phyloP scores from a whole-genome alignment of 2,888 invertebrate species.

The Penaeus monodon region DNA sequence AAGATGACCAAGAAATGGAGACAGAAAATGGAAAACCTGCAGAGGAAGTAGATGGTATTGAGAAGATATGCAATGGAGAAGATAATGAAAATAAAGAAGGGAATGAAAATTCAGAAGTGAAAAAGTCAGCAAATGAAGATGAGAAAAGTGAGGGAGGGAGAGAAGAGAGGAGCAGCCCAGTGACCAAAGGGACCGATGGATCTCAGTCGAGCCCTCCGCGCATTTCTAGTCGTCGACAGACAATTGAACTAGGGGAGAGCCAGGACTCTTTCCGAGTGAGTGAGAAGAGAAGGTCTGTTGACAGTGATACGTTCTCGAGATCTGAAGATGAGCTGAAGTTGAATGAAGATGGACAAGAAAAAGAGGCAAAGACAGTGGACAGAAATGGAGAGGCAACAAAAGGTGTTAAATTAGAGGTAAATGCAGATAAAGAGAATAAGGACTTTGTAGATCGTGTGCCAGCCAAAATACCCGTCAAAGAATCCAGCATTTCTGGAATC shows the following conservation, averaged over 20 bases:
- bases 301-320: constrained; percentile 32
- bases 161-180: neutral
- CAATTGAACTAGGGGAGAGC: constrained; percentile 62
- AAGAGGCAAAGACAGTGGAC: neutral
- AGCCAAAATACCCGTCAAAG: neutral
- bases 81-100: constrained; percentile 12
- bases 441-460: neutral
- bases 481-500: neutral
- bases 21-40: neutral
- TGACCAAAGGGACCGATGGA: constrained; percentile 3
- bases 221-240: constrained; percentile 49
- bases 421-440: neutral
- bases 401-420: neutral
- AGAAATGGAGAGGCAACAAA: neutral
- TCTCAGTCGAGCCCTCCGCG: constrained; percentile 13
- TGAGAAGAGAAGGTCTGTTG: constrained; percentile 49
- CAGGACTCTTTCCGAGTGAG: constrained; percentile 60
- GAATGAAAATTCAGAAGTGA: neutral
- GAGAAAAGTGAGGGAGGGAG: constrained; percentile 9
- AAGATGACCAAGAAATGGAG: neutral
- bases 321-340: constrained; percentile 37
- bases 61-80: neutral
- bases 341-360: neutral
- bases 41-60: too few species aligned
- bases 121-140: constrained; percentile 14